These are phyloP conservation scores for Leptodactylus fallax DNA, from an alignment of 2,797 vertebrate genomes.

Conservation along the genomic window DNA sequence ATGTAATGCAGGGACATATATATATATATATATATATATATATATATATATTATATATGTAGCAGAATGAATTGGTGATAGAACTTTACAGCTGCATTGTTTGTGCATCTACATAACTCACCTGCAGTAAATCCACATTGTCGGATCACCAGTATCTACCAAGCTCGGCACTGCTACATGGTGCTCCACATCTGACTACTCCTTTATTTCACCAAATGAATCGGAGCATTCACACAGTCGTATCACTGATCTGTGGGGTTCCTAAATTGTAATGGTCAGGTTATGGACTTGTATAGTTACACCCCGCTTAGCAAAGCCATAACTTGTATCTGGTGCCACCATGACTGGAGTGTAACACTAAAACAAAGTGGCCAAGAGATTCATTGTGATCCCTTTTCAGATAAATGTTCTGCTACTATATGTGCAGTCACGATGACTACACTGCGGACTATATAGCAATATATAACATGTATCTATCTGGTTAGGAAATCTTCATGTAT, in stretches of 20 bases:
- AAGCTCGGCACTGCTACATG: not conserved
- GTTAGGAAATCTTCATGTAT: not conserved
- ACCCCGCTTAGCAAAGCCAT: not conserved
- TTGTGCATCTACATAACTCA: not conserved
- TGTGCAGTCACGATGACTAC: not conserved
- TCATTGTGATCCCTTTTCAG: not conserved
- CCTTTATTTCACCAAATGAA: not conserved
- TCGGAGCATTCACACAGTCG: not conserved
- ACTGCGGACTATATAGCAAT: not conserved
- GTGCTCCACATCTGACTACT: too few relatives aligned
- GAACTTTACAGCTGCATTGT: not conserved
- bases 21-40: not conserved
- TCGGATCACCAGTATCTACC: not conserved
- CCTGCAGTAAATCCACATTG: not conserved
- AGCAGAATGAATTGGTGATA: not conserved
- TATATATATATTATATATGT: not conserved
- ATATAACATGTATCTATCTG: not conserved
- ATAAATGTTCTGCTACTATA: not conserved
- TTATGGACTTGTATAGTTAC: not conserved
- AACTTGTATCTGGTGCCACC: too few relatives aligned
- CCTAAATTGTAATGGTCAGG: not conserved
- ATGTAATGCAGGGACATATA: not conserved
- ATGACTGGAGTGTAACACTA: too few relatives aligned
- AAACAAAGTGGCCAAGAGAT: not conserved
- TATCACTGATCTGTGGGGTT: not conserved